Evolutionary conservation across 2,113 vertebrate genomes (phyloP).

Genomic region (Cricetomys ansorgei): DNA sequence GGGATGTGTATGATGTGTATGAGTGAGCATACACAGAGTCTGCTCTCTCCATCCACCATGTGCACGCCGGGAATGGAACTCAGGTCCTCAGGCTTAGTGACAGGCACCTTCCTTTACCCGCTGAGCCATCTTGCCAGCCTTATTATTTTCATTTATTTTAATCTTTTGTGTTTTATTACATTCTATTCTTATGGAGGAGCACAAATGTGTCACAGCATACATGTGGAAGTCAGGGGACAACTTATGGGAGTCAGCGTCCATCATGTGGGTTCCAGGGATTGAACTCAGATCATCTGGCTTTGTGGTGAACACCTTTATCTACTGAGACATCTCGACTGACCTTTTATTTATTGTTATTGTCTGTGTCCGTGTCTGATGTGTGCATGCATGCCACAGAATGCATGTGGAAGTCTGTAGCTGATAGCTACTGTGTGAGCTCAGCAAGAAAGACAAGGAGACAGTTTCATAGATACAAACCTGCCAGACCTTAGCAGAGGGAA

Average conservation of each 20-base stretch:
- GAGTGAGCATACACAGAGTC: not conserved
- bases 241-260: not conserved
- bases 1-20: not conserved
- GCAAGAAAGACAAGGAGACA: too few relatives aligned
- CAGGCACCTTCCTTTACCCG: not conserved
- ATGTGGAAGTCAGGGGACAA: not conserved
- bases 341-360: not conserved
- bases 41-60: not conserved
- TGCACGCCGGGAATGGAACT: not conserved
- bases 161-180: not conserved
- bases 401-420: too few relatives aligned
- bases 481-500: too few relatives aligned
- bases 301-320: not conserved
- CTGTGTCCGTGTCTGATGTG: not conserved
- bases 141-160: not conserved
- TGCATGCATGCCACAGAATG: not conserved
- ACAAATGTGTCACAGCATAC: not conserved
- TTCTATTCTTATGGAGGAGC: not conserved
- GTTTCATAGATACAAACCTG: too few relatives aligned
- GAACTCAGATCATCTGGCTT: not conserved
- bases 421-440: too few relatives aligned
- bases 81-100: not conserved
- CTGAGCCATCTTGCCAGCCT: not conserved
- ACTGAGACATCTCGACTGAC: not conserved
- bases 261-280: not conserved